phyloP scores from a whole-genome alignment of 2,888 invertebrate species.

The Synanthedon tipuliformis region DNA sequence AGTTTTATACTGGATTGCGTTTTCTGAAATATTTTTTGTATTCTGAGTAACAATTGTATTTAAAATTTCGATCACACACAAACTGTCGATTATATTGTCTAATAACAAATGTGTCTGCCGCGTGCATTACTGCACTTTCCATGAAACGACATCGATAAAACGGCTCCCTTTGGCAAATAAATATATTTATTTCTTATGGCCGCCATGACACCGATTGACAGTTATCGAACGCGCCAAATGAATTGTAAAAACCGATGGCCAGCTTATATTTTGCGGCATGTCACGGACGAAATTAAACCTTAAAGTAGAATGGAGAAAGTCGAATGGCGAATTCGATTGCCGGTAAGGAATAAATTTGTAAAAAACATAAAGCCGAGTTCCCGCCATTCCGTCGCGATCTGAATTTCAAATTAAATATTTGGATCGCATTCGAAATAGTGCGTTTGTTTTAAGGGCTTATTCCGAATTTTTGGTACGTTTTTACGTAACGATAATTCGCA shows the following conservation, averaged over 20 bases:
- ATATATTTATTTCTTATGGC: constrained; percentile 44
- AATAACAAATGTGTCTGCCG: constrained; percentile 13
- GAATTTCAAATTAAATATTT: constrained; percentile 54
- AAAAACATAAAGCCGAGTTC: constrained; percentile 12
- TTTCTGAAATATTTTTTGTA: too few relatives aligned
- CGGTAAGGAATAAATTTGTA: neutral
- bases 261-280: neutral
- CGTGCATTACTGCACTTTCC: constrained; percentile 37
- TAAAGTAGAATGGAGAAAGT: neutral
- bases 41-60: too few relatives aligned
- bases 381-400: constrained; percentile 41
- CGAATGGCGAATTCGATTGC: neutral
- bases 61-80: too few relatives aligned
- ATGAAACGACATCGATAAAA: constrained; percentile 40
- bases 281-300: neutral
- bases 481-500: too few relatives aligned
- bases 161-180: constrained; percentile 44
- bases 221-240: constrained; percentile 50
- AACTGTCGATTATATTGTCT: neutral
- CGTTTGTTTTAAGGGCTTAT: neutral
- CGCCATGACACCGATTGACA: constrained; percentile 39
- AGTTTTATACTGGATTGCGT: too few relatives aligned
- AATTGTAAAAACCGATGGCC: constrained; percentile 27
- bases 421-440: constrained; percentile 27
- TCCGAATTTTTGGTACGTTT: too few relatives aligned